Percentiles rank a stretch among this genome's conserved stretches.
phyloP scores from a whole-genome alignment of 2,797 vertebrate genomes.

The Esox lucius region DNA sequence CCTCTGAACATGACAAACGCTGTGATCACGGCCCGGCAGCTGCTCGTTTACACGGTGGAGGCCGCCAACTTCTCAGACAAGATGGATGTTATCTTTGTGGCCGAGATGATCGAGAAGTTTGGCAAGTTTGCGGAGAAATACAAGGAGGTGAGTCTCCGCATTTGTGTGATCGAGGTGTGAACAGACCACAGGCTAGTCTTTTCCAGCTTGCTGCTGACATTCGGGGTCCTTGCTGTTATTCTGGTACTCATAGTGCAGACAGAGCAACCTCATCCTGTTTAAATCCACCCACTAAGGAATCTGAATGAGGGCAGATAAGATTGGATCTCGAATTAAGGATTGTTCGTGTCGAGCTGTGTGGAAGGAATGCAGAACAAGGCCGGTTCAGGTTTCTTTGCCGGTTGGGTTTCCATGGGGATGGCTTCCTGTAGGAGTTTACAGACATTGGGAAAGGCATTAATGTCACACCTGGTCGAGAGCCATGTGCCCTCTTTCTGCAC shows the following conservation, averaged over 20 bases:
- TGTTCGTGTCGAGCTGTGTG: background rate
- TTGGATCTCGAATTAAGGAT: constrained; percentile 40
- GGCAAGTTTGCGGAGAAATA: constrained; percentile 93
- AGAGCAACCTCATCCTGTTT: constrained; percentile 33
- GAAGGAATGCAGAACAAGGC: constrained; percentile 9
- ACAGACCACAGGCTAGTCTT: background rate
- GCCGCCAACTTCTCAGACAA: constrained; percentile 98
- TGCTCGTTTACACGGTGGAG: constrained; percentile 89
- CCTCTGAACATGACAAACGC: constrained; percentile 94
- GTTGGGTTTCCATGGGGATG: background rate
- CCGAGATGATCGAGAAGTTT: constrained; percentile 99
- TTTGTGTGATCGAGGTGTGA: background rate
- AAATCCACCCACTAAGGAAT: constrained; percentile 13
- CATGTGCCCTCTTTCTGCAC: constrained; percentile 4
- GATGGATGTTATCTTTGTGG: constrained; percentile 98
- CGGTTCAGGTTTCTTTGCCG: constrained; percentile 23
- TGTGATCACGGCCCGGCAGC: constrained; percentile 85
- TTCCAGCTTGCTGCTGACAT: background rate
- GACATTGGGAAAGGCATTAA: constrained; percentile 24
- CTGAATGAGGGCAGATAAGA: constrained; percentile 23
- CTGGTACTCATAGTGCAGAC: constrained; percentile 26
- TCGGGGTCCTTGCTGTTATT: background rate
- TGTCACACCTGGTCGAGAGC: constrained; percentile 26
- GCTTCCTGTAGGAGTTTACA: background rate
- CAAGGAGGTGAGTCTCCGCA: constrained; percentile 84